Percentiles rank a stretch among this genome's conserved stretches.
phyloP scores from a whole-genome alignment of 2,113 vertebrate species.

The Osmerus mordax region DNA sequence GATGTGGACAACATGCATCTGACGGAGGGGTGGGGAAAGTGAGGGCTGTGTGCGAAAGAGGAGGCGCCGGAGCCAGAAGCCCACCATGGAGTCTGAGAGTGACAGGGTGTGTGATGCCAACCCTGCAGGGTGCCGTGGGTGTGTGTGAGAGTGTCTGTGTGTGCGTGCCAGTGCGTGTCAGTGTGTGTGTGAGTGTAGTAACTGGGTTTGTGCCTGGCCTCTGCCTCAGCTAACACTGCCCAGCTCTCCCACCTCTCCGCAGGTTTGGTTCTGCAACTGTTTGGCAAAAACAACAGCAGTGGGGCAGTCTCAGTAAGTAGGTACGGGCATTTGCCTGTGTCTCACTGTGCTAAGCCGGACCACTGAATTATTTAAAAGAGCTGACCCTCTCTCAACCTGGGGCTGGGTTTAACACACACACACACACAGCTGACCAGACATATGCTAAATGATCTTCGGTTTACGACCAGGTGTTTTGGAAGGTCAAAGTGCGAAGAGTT shows the following conservation, averaged over 20 bases:
- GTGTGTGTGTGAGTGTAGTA: neutral
- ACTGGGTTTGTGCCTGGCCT: conserved; percentile 23
- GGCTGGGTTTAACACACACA: conserved; percentile 1
- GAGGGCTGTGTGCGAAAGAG: conserved; percentile 14
- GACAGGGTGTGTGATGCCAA: conserved; percentile 54
- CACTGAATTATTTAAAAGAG: conserved; percentile 72
- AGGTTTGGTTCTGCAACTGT: conserved; percentile 27
- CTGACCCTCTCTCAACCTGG: conserved; percentile 52
- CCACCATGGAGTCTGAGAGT: conserved; percentile 45
- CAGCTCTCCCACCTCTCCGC: conserved; percentile 4
- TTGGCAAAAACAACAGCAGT: conserved; percentile 54
- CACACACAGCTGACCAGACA: neutral
- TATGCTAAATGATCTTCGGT: neutral
- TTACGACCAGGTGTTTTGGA: conserved; percentile 10
- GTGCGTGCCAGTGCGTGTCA: conserved; percentile 33
- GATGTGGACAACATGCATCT: conserved; percentile 2
- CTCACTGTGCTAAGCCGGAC: conserved; percentile 55
- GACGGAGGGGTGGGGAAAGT: conserved; percentile 21
- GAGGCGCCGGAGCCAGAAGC: conserved; percentile 26
- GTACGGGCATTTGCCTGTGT: conserved; percentile 40
- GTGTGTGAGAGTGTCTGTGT: neutral
- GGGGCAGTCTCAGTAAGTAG: conserved; percentile 44
- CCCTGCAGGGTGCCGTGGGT: conserved; percentile 47
- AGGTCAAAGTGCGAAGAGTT: conserved; percentile 2
- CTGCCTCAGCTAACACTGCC: conserved; percentile 6